These are phyloP conservation scores for Hydraecia micacea DNA, from an alignment of 2,888 invertebrate genomes.

Conservation along the genomic window DNA sequence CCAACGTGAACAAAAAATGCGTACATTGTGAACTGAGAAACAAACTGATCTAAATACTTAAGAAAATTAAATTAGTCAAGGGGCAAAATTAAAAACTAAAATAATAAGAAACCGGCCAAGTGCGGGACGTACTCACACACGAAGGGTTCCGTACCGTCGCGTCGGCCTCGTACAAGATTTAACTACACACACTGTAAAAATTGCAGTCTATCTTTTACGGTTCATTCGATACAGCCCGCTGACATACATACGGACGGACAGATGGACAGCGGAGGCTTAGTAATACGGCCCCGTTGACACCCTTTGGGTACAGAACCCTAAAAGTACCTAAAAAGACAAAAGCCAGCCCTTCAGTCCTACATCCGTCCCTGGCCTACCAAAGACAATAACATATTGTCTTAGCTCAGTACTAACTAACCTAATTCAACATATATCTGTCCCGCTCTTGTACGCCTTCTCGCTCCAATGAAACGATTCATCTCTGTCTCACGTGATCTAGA, in stretches of 20 bases:
- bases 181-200: no score
- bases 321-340: not conserved
- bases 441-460: constrained; percentile 23
- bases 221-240: no score
- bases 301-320: no score
- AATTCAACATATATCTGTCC: constrained; percentile 53
- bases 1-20: not conserved
- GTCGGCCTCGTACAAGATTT: no score
- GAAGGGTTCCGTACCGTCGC: no score
- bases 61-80: not conserved
- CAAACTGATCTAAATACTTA: not conserved
- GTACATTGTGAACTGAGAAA: not conserved
- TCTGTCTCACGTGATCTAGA: constrained; percentile 45
- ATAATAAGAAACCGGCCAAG: no score
- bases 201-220: no score
- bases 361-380: constrained; percentile 35
- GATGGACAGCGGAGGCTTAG: no score
- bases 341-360: not conserved
- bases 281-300: no score
- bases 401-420: constrained; percentile 58
- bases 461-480: constrained; percentile 62
- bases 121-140: no score
- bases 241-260: no score
- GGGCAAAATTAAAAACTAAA: not conserved
- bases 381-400: constrained; percentile 62